phyloP scores from a whole-genome alignment of 2,888 invertebrate genomes.

The Cerceris ruficornis region DNA sequence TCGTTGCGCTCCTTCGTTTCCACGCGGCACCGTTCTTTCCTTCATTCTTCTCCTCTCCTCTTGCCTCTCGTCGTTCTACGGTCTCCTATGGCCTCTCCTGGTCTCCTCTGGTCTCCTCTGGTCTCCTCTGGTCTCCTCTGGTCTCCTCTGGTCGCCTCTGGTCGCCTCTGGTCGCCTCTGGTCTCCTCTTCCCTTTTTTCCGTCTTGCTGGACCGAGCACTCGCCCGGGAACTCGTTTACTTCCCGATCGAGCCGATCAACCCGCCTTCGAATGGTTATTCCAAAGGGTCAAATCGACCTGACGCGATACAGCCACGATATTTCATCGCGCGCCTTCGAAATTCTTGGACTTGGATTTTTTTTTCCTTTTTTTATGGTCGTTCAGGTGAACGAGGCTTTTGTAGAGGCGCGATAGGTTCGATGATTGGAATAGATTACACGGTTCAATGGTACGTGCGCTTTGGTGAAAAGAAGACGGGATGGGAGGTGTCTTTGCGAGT shows the following conservation, averaged over 20 bases:
- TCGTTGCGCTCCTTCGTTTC: conserved; percentile 6
- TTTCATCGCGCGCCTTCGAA: conserved; percentile 55
- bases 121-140: conserved; percentile 6
- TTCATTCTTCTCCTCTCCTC: neutral
- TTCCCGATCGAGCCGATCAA: conserved; percentile 62
- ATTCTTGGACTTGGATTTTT: conserved; percentile 33
- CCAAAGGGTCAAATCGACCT: conserved; percentile 58
- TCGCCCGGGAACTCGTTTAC: conserved; percentile 55
- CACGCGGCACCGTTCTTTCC: neutral
- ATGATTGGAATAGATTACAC: neutral
- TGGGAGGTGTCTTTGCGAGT: too few species aligned
- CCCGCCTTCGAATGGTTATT: conserved; percentile 39
- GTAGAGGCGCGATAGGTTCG: neutral
- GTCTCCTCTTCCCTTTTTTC: conserved; percentile 31
- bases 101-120: neutral
- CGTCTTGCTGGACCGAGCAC: conserved; percentile 41
- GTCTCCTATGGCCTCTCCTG: conserved; percentile 18
- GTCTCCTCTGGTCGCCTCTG: neutral
- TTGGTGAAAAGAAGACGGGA: neutral
- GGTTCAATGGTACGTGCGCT: neutral
- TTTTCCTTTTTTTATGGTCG: conserved; percentile 28
- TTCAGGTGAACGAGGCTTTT: conserved; percentile 52
- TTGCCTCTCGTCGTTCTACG: conserved; percentile 4
- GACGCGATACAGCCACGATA: conserved; percentile 54
- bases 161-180: conserved; percentile 8